Conservation (phyloP, 2,797 vertebrate genomes). For the Sciurus vulgaris region DNA sequence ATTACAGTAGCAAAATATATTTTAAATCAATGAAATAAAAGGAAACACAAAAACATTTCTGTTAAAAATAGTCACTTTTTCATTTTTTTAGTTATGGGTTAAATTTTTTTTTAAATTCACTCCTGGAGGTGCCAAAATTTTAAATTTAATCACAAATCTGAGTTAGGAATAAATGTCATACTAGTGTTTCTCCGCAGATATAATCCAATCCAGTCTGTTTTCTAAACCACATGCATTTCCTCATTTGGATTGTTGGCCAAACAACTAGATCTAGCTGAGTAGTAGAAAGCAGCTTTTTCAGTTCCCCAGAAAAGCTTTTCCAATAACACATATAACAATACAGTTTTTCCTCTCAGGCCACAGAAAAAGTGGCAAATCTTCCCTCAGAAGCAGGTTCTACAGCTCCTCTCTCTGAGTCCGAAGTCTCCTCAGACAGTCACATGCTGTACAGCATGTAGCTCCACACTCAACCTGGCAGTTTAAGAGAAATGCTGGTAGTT, state of each 20-base stretch:
- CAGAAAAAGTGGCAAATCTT: not conserved
- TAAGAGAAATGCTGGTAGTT: not conserved
- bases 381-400: not conserved
- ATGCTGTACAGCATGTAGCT: not conserved
- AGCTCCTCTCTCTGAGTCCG: not conserved
- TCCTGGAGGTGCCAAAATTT: not conserved
- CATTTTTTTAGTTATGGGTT: not conserved
- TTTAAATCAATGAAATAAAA: slow-evolving; percentile 19
- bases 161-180: slow-evolving; percentile 22
- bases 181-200: not conserved
- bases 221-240: not conserved
- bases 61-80: slow-evolving; percentile 39
- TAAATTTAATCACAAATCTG: slow-evolving; percentile 28
- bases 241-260: not conserved
- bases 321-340: not conserved
- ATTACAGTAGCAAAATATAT: not conserved
- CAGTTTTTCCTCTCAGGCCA: not conserved
- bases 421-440: not conserved
- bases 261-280: not conserved
- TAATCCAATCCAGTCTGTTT: not conserved
- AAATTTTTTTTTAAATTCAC: slow-evolving; percentile 16
- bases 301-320: not conserved
- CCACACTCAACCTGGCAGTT: not conserved
- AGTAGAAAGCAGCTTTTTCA: slow-evolving; percentile 19
- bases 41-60: slow-evolving; percentile 37